Percentiles rank a stretch among this genome's conserved stretches.
These are phyloP conservation scores for Molorchus minor DNA, from an alignment of 2,888 invertebrate species.

Conservation along the genomic window DNA sequence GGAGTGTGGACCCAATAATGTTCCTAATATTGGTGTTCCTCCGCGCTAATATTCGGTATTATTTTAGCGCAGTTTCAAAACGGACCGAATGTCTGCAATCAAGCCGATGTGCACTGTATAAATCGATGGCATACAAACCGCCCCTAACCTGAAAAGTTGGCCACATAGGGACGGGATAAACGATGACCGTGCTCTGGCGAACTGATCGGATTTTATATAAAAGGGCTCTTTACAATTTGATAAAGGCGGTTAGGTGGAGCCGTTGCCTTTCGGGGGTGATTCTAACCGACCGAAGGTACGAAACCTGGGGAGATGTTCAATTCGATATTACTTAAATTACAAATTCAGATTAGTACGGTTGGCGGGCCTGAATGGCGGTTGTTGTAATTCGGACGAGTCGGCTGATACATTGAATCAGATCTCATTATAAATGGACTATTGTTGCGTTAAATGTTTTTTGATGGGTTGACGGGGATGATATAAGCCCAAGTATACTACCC, in stretches of 20 bases:
- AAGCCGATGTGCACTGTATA: slow-evolving; percentile 24
- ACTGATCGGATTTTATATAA: slow-evolving; percentile 62
- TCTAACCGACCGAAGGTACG: slow-evolving; percentile 48
- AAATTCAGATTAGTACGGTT: slow-evolving; percentile 55
- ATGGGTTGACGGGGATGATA: slow-evolving; percentile 14
- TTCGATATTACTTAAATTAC: slow-evolving; percentile 56
- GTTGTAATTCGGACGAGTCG: slow-evolving; percentile 18
- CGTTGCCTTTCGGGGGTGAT: slow-evolving; percentile 55
- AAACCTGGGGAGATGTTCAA: slow-evolving; percentile 50
- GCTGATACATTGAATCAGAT: slow-evolving; percentile 24
- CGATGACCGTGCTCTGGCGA: slow-evolving; percentile 54
- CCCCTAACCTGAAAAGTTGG: slow-evolving; percentile 28
- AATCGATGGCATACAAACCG: slow-evolving; percentile 23
- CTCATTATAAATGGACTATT: slow-evolving; percentile 24
- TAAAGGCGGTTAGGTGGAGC: slow-evolving; percentile 60
- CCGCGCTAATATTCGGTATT: no score
- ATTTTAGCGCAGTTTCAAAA: no score
- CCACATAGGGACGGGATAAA: slow-evolving; percentile 53
- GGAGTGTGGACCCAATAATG: no score
- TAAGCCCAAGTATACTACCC: neutral
- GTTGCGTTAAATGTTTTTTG: slow-evolving; percentile 24
- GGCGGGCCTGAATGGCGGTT: slow-evolving; percentile 41
- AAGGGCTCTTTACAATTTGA: slow-evolving; percentile 61
- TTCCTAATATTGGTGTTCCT: no score
- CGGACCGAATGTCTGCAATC: no score